A percentile compares a stretch with the other conserved stretches of the same genome.
These are phyloP conservation scores for Metalampra italica DNA, from an alignment of 2,888 invertebrate species.

Conservation along the genomic window DNA sequence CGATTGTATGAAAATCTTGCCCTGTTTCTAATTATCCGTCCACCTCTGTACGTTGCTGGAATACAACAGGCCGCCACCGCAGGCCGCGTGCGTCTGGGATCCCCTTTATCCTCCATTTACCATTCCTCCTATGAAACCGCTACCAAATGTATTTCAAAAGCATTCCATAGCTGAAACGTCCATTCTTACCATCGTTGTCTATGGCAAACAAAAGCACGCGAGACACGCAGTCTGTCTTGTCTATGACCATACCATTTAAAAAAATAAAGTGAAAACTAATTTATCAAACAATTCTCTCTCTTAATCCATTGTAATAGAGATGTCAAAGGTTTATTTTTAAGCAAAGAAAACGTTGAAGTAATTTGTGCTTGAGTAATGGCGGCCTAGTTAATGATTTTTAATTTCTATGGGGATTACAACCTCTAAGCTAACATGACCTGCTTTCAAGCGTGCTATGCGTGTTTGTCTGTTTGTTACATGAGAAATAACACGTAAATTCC, in stretches of 20 bases:
- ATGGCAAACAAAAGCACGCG: conserved; percentile 44
- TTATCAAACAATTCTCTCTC: conserved; percentile 37
- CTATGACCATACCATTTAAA: conserved; percentile 26
- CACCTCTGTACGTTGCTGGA: no score
- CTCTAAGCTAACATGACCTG: conserved; percentile 36
- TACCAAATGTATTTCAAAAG: conserved; percentile 9
- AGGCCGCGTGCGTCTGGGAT: no score
- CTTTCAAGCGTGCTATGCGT: conserved; percentile 21
- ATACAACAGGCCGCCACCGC: no score
- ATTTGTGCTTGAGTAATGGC: conserved; percentile 40
- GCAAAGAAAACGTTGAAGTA: conserved; percentile 23
- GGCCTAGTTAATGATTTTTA: conserved; percentile 49
- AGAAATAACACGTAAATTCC: conserved; percentile 26
- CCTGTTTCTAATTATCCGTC: no score
- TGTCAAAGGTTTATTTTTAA: conserved; percentile 13
- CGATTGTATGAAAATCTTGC: no score
- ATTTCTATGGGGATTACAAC: conserved; percentile 58
- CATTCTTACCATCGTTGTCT: conserved; percentile 33
- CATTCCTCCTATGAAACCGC: not conserved
- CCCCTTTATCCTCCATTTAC: not conserved
- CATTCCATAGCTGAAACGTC: conserved; percentile 1
- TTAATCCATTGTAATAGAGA: conserved; percentile 10
- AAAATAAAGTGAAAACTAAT: conserved; percentile 29
- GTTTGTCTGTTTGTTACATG: conserved; percentile 18
- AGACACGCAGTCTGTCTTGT: conserved; percentile 56